Conservation (phyloP, 2,113 vertebrate genomes). For the Tympanuchus pallidicinctus region DNA sequence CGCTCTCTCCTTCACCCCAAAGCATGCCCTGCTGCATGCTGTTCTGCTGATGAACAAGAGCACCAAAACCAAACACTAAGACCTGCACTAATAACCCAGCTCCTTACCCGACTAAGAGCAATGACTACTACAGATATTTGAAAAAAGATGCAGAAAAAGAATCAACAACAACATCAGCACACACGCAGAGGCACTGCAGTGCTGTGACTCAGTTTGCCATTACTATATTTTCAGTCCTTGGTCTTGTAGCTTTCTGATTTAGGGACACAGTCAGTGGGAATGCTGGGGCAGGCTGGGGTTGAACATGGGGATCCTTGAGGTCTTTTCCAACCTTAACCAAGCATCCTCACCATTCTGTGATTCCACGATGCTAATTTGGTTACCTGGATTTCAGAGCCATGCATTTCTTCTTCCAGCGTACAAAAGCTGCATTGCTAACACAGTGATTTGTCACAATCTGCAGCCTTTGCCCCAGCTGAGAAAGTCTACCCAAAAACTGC, state of each 20-base stretch:
- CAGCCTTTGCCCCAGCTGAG: background rate
- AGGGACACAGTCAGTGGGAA: too few relatives aligned
- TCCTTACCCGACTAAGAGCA: background rate
- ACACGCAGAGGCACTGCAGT: background rate
- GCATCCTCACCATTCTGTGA: too few relatives aligned
- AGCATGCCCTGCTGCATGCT: background rate
- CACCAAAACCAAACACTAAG: rapidly evolving
- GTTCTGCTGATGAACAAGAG: background rate
- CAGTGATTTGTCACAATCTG: background rate
- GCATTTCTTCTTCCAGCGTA: rapidly evolving
- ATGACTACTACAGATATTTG: background rate
- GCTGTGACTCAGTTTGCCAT: background rate
- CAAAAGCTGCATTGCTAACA: background rate
- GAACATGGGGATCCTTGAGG: too few relatives aligned
- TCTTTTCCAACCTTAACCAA: too few relatives aligned
- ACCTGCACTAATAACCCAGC: background rate
- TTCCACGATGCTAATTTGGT: background rate
- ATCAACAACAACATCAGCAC: background rate
- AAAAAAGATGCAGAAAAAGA: background rate
- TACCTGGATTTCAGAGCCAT: background rate
- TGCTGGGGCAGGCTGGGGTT: background rate
- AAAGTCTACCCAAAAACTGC: background rate
- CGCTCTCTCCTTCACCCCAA: background rate
- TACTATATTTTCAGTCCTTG: background rate
- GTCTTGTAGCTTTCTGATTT: too few relatives aligned